Evolutionary conservation across 2,888 invertebrate species (phyloP), one percentile per base, ranked within the genome.

Genomic region (Leptopterna dolabrata): DNA sequence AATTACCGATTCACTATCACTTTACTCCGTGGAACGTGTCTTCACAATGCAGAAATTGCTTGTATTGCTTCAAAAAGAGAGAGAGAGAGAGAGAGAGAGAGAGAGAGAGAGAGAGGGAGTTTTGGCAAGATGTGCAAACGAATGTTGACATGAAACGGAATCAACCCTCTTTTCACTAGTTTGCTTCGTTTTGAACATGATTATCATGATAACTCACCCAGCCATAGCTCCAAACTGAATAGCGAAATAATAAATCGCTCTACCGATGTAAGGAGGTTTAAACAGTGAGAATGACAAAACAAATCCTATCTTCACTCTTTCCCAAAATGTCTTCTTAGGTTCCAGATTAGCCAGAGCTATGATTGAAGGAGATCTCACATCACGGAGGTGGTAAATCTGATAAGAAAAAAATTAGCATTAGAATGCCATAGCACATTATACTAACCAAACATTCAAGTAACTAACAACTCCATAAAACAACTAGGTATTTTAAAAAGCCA

Each of bases 201-300:
- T 4, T 2, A 36, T 2, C 7, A 36, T 70, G 24, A n/a, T 70
- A 19, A 85, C 76, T 73, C 73, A 95, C 95, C 95, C 94, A 91
- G 95, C 93, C 91, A 95, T 94, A 87, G 94, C 93, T 43, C 94
- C 93, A 91, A 94, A 94, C 90, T 95, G 95, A 90, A 95, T 93
- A 0, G 93, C 91, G 89, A 95, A 95, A 82, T 95, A 93, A 16
- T 95, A 92, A 14, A 94, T 73, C 0, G 96, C 93, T 91, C 94
- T 93, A 0, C 92, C 91, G 2, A 94, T 90, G 90, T 95, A 93
- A 0, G 95, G 95, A 0, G 94, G 93, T 24, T 91, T 92, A 91
- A 96, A 95, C 90, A 96, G 92, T 0, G 95, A 95, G 51, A 93
- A 93, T 88, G 95, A 92, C 91, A 96, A 30, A 11, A 24, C 11